Evolutionary conservation across 1,140 invertebrate species (phyloP).

Genomic region (Pantala flavescens): DNA sequence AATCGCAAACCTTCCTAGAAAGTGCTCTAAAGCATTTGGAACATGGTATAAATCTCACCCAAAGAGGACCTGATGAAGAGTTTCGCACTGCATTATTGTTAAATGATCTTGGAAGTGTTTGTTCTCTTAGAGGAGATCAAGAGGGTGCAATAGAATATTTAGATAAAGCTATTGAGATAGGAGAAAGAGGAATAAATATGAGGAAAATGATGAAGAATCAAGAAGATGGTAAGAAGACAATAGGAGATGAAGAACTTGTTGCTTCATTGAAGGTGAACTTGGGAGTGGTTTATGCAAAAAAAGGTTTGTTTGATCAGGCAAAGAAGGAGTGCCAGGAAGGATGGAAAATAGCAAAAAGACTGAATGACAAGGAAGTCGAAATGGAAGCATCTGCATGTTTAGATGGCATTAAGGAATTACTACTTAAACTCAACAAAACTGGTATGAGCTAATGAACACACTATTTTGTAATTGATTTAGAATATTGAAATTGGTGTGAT

Average conservation of each 20-base stretch:
- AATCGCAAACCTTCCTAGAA: conserved; percentile 55
- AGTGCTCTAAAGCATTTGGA: conserved; percentile 57
- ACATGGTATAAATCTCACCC: conserved; percentile 45
- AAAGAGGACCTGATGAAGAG: conserved; percentile 35
- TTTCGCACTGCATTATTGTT: conserved; percentile 66
- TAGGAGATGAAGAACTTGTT: conserved; percentile 54
- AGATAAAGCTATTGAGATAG: conserved; percentile 56
- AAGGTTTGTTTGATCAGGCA: conserved; percentile 56
- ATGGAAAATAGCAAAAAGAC: conserved; percentile 51
- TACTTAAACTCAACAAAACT: not conserved
- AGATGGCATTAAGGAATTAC: conserved; percentile 28
- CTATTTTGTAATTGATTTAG: no score
- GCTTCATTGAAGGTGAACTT: conserved; percentile 71
- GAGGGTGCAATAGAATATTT: conserved; percentile 60
- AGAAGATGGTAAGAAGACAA: conserved; percentile 30
- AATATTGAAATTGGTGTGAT: no score
- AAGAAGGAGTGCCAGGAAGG: conserved; percentile 58
- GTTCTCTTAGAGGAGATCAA: conserved; percentile 50
- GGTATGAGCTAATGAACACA: no score
- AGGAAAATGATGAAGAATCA: not conserved
- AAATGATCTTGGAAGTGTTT: conserved; percentile 75
- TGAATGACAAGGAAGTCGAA: conserved; percentile 50
- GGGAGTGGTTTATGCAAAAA: conserved; percentile 65
- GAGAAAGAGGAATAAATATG: conserved; percentile 31
- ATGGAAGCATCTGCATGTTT: conserved; percentile 56